phyloP scores from a whole-genome alignment of 2,797 vertebrate genomes.

The Threskiornis aethiopicus region DNA sequence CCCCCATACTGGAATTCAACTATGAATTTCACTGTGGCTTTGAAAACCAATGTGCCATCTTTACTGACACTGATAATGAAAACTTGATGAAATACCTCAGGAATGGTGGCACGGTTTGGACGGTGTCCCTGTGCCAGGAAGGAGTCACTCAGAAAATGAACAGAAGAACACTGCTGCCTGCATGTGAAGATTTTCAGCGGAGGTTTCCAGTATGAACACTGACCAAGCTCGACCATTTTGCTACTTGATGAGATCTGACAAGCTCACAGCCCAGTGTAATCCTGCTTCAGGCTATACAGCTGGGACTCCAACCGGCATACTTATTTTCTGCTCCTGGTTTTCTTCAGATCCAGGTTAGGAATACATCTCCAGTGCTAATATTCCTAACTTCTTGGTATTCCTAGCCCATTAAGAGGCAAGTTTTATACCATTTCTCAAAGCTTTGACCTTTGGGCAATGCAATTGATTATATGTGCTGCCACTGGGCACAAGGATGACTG shows the following conservation, averaged over 20 bases:
- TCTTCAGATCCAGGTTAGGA: background rate
- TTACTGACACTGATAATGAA: background rate
- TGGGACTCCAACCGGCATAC: background rate
- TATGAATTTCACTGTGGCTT: background rate
- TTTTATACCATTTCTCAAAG: background rate
- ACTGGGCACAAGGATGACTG: background rate
- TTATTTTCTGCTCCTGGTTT: background rate
- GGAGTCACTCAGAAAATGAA: background rate
- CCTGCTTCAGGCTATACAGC: conserved; percentile 46
- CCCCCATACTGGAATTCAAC: background rate
- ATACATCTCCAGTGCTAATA: background rate
- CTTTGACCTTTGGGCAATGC: background rate
- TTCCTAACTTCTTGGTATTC: background rate
- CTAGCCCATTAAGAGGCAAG: background rate
- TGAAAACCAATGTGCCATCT: background rate
- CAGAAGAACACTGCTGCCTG: background rate
- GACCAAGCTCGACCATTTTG: background rate
- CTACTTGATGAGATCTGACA: conserved; percentile 63
- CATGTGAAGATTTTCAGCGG: background rate
- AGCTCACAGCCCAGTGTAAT: background rate
- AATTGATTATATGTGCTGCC: background rate
- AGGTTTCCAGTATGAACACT: background rate
- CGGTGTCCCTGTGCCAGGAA: background rate
- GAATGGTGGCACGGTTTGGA: background rate
- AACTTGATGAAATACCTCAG: background rate